A percentile compares a stretch with the other conserved stretches of the same genome.
phyloP scores from a whole-genome alignment of 2,113 vertebrate genomes.

The Saimiri boliviensis region DNA sequence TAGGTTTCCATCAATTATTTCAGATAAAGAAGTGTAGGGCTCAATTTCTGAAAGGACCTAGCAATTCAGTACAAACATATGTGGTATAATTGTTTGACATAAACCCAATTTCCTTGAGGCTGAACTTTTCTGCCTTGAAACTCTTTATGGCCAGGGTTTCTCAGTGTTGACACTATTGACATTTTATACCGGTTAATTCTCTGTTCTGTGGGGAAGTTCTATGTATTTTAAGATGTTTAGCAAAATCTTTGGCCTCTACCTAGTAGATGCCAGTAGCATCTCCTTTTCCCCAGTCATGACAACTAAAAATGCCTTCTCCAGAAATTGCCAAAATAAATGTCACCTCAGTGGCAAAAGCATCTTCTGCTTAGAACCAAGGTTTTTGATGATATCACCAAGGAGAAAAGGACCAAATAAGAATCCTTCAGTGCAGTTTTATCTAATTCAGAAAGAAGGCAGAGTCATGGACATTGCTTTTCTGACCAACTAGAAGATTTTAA shows the following conservation, averaged over 20 bases:
- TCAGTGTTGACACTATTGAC: neutral
- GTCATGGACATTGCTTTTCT: neutral
- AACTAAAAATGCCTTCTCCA: neutral
- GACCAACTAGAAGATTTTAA: neutral
- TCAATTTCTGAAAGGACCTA: neutral
- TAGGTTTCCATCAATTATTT: neutral
- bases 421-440: neutral
- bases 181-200: neutral
- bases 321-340: neutral
- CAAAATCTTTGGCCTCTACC: neutral
- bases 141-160: neutral
- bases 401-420: neutral
- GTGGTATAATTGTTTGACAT: neutral
- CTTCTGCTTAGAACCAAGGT: neutral
- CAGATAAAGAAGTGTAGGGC: neutral
- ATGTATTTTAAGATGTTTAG: neutral
- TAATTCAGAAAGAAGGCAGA: neutral
- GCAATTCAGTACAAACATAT: conserved; percentile 6
- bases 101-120: neutral
- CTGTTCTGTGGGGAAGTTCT: neutral
- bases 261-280: neutral
- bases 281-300: neutral
- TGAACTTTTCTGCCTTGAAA: neutral
- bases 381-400: neutral
- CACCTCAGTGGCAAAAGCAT: neutral